Percentiles rank a stretch among this genome's conserved stretches.
Conservation (phyloP, 2,797 vertebrate species). For the Trematomus bernacchii region DNA sequence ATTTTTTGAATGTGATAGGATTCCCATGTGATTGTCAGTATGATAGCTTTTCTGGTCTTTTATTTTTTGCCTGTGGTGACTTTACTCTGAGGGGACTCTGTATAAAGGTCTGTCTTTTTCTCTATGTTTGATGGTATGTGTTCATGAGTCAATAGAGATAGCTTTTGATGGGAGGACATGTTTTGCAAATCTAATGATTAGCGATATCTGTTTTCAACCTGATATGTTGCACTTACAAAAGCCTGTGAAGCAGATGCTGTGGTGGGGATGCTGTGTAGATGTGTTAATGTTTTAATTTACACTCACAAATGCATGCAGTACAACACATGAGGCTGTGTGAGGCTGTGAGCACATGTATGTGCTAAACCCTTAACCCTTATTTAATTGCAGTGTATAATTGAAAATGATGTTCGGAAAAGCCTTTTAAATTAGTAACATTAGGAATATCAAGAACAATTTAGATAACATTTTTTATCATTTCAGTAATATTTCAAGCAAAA, state of each 20-base stretch:
- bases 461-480: too few relatives aligned
- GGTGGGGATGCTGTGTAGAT: conserved; percentile 15
- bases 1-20: conserved; percentile 61
- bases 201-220: conserved; percentile 36
- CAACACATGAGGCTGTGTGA: conserved; percentile 39
- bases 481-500: too few relatives aligned
- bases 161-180: conserved; percentile 7
- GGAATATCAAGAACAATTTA: too few relatives aligned
- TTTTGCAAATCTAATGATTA: conserved; percentile 35
- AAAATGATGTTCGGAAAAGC: neutral
- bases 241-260: conserved; percentile 48
- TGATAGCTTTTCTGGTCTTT: conserved; percentile 62
- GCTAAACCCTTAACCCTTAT: conserved; percentile 27
- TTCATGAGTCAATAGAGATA: conserved; percentile 7
- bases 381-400: conserved; percentile 18
- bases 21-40: conserved; percentile 69
- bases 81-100: conserved; percentile 58
- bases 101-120: conserved; percentile 29
- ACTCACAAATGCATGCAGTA: conserved; percentile 50
- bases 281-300: conserved; percentile 63
- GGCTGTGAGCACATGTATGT: conserved; percentile 38
- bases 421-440: neutral
- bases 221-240: conserved; percentile 51
- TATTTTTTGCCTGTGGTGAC: conserved; percentile 61
- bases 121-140: conserved; percentile 31